Base-by-base conservation (phyloP, 2,888 invertebrate genomes). In the Neoaliturus tenellus region DNA sequence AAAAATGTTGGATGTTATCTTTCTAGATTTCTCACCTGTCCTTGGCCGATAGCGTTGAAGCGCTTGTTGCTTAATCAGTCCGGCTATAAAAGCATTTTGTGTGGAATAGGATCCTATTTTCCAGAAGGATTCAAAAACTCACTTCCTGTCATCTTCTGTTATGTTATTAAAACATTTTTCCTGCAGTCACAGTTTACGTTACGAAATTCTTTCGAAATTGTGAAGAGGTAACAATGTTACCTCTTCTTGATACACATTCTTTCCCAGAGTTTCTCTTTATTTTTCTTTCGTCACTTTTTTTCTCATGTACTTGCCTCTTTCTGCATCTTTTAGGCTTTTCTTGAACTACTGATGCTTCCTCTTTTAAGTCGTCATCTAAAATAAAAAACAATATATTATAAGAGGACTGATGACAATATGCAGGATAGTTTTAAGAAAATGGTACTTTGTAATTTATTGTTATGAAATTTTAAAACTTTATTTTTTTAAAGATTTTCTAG, bases 71-170 rank as follows among this genome's bases (percentile, higher is more conserved):
- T 82, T 82, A 10, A 82, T 28, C 73, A 82, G 31, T 5, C 71
- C 73, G 73, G 71, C 71, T 31, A 82, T 71, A 6, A 73, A 82
- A n/a, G 82, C 55, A 28, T 82, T 82, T 73, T 82, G 82, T n/a
- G 82, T 51, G 48, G 73, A 75, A 28, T 25, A 39, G 14, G 41
- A 75, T 33, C 75, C 83, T 51, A 83, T 83, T 78, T 73, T 83
- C 83, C 83, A 83, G 75, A 83, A 83, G n/a, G 41, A 58, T 31
- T 62, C 28, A 83, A 83, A 83, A 12, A 28, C 14, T 10, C 5
- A 58, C 39, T 58, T 83, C 14, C 83, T 39, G 20, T 28, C 78
- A 31, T 83, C 33, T 20, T 80, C 80, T 80, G 58, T 33, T 28
- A 80, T 80, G 44, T 58, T 55, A 80, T 51, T 31, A 55, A 80